These are phyloP conservation scores for Eustalomyia histrio DNA, from an alignment of 2,888 invertebrate genomes.

Conservation along the genomic window DNA sequence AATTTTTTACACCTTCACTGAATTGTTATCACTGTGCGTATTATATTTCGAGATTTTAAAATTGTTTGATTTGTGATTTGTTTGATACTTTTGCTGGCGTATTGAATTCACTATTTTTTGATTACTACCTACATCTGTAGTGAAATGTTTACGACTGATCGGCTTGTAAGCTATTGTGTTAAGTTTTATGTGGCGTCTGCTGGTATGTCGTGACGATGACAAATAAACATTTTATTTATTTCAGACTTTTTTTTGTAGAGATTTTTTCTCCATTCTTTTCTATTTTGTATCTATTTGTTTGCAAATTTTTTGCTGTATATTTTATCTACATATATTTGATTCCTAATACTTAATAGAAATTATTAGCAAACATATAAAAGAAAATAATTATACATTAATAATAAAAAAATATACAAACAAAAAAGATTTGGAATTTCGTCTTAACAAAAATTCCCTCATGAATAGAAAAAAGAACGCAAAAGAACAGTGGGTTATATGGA, in stretches of 20 bases:
- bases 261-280: constrained; percentile 40
- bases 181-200: constrained; percentile 70
- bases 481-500: constrained; percentile 5
- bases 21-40: neutral
- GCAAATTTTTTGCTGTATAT: constrained; percentile 12
- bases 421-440: constrained; percentile 6
- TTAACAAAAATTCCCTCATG: constrained; percentile 7
- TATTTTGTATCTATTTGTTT: constrained; percentile 13
- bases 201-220: constrained; percentile 64
- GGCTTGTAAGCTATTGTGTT: constrained; percentile 68
- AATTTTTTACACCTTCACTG: constrained; percentile 44
- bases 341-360: constrained; percentile 49
- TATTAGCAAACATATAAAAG: constrained; percentile 26
- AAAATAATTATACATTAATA: constrained; percentile 30
- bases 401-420: constrained; percentile 6
- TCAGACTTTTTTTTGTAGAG: constrained; percentile 12
- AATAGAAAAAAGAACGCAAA: neutral
- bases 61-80: constrained; percentile 14
- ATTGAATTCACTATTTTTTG: constrained; percentile 52
- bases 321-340: neutral
- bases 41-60: constrained; percentile 43
- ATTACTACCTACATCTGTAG: constrained; percentile 67
- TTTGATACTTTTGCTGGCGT: constrained; percentile 19
- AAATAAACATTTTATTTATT: constrained; percentile 49
- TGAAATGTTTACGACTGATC: constrained; percentile 72